phyloP scores from a whole-genome alignment of 2,113 vertebrate genomes.

The Actinemys pallida region DNA sequence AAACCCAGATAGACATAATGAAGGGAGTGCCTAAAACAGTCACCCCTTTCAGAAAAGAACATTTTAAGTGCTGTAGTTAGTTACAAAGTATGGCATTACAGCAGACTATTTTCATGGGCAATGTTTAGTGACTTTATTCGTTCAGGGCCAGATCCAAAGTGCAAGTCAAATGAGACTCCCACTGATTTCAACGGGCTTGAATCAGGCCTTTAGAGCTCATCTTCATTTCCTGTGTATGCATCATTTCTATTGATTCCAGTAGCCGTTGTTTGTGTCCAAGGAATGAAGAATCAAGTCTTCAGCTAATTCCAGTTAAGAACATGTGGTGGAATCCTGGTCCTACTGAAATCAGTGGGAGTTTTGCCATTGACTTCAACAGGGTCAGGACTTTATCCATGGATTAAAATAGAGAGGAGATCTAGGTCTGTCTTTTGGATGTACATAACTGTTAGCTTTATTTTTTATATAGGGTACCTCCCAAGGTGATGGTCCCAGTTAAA shows the following conservation, averaged over 20 bases:
- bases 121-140: not conserved
- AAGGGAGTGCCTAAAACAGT: not conserved
- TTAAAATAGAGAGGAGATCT: not conserved
- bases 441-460: not conserved
- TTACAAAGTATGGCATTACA: not conserved
- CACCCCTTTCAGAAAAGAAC: not conserved
- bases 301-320: not conserved
- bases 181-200: not conserved
- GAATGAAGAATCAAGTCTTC: not conserved
- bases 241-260: not conserved
- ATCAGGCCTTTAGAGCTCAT: not conserved
- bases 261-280: not conserved
- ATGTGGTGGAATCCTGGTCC: not conserved
- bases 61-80: not conserved
- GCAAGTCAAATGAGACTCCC: conserved; percentile 3
- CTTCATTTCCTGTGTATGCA: not conserved
- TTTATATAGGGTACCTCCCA: not conserved
- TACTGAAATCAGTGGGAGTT: not conserved
- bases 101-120: not conserved
- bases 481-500: not conserved
- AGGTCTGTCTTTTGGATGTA: not conserved
- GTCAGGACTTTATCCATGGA: not conserved
- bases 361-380: not conserved
- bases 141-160: not conserved
- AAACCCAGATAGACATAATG: conserved; percentile 8